Conservation (phyloP, 2,797 vertebrate genomes). For the Scolopax rusticola region DNA sequence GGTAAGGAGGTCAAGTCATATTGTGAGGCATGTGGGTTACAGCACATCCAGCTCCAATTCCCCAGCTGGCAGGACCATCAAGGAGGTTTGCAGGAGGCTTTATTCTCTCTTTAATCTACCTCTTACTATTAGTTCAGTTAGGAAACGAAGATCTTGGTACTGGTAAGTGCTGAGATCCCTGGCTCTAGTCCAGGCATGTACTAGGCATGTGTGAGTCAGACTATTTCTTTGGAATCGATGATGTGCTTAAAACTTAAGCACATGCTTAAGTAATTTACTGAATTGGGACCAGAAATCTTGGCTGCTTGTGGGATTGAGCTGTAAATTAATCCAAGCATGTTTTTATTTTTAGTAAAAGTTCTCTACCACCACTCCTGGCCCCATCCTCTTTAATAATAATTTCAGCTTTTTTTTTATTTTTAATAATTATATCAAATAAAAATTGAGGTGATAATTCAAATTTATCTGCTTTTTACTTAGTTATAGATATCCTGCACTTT, state of each 20-base stretch:
- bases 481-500: background rate
- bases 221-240: slow-evolving; percentile 50
- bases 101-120: background rate
- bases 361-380: background rate
- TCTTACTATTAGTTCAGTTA: background rate
- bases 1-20: background rate
- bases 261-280: slow-evolving; percentile 63
- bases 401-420: background rate
- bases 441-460: background rate
- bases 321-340: background rate
- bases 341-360: slow-evolving; percentile 6
- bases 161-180: slow-evolving; percentile 11
- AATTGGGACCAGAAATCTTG: slow-evolving; percentile 47
- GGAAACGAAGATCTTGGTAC: background rate
- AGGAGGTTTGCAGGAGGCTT: background rate
- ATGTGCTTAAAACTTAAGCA: slow-evolving; percentile 50
- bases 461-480: background rate
- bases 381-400: background rate
- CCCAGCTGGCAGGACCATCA: background rate
- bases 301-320: background rate
- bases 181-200: slow-evolving; percentile 21
- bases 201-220: slow-evolving; percentile 58
- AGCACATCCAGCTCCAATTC: background rate
- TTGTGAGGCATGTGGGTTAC: background rate
- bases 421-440: background rate